phyloP scores from a whole-genome alignment of 2,113 vertebrate genomes.

The Tylochromis polylepis region DNA sequence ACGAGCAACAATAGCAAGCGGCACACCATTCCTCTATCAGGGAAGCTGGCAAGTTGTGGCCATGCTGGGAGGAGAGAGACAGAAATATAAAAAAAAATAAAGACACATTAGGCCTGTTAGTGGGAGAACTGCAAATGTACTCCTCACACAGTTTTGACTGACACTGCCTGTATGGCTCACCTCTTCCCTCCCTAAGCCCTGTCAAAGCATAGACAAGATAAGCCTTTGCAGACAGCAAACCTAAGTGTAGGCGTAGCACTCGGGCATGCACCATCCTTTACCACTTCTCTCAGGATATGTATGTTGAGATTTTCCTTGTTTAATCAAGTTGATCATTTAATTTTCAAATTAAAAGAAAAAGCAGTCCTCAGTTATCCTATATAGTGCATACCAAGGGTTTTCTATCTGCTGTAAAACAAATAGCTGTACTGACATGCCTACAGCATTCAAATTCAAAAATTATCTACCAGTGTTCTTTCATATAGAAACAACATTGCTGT shows the following conservation, averaged over 20 bases:
- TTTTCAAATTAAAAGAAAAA: background rate
- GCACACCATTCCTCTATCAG: constrained; percentile 1
- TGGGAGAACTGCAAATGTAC: constrained; percentile 12
- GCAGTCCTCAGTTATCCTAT: background rate
- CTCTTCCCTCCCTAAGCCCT: constrained; percentile 35
- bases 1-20: constrained; percentile 7
- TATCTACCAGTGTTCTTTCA: background rate
- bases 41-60: constrained; percentile 1
- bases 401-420: background rate
- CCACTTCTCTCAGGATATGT: constrained; percentile 14
- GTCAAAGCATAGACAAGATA: constrained; percentile 54
- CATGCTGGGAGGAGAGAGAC: background rate
- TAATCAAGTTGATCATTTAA: background rate
- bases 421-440: background rate
- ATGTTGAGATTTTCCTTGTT: background rate
- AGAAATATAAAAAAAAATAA: background rate
- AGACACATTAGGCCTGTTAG: constrained; percentile 10
- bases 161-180: constrained; percentile 33
- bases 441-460: background rate
- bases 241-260: constrained; percentile 25
- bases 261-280: constrained; percentile 17
- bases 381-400: background rate
- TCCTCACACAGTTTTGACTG: constrained; percentile 29
- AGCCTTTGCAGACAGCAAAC: constrained; percentile 38
- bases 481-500: constrained; percentile 5